Evolutionary conservation across 1,140 invertebrate genomes (phyloP).

Genomic region (Lordiphosa stackelbergi): DNA sequence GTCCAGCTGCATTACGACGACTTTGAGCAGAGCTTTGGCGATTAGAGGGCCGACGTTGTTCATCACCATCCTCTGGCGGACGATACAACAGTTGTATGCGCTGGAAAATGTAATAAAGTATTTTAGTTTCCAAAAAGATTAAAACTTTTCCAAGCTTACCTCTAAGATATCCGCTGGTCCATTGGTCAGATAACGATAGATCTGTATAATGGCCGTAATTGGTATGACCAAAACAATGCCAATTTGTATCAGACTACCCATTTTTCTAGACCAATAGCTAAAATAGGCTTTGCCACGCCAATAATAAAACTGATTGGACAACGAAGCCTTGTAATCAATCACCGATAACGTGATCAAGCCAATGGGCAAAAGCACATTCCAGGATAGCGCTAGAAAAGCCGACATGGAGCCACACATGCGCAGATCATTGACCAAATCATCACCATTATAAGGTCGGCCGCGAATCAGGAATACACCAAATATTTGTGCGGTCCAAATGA

Average conservation of each 20-base stretch:
- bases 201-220: constrained; percentile 87
- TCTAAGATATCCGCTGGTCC: constrained; percentile 92
- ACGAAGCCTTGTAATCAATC: constrained; percentile 68
- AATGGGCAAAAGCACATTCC: constrained; percentile 91
- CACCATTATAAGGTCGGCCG: constrained; percentile 89
- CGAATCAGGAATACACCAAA: constrained; percentile 89
- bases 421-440: constrained; percentile 86
- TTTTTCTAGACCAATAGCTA: constrained; percentile 86
- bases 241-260: constrained; percentile 87
- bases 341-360: constrained; percentile 81
- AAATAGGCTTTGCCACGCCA: constrained; percentile 81
- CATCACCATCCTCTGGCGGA: constrained; percentile 49
- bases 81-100: constrained; percentile 79
- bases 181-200: constrained; percentile 87
- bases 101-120: constrained; percentile 77
- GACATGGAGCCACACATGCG: constrained; percentile 79
- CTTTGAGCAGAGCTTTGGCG: constrained; percentile 40
- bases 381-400: constrained; percentile 88
- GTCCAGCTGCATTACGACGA: constrained; percentile 31
- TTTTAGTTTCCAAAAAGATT: background rate
- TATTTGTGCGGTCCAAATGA: constrained; percentile 86
- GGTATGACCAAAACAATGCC: constrained; percentile 87
- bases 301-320: constrained; percentile 74
- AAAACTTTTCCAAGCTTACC: constrained; percentile 79
- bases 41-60: constrained; percentile 36